Conservation (phyloP, 2,113 vertebrate species). For the Ivindomyrus marchei region DNA sequence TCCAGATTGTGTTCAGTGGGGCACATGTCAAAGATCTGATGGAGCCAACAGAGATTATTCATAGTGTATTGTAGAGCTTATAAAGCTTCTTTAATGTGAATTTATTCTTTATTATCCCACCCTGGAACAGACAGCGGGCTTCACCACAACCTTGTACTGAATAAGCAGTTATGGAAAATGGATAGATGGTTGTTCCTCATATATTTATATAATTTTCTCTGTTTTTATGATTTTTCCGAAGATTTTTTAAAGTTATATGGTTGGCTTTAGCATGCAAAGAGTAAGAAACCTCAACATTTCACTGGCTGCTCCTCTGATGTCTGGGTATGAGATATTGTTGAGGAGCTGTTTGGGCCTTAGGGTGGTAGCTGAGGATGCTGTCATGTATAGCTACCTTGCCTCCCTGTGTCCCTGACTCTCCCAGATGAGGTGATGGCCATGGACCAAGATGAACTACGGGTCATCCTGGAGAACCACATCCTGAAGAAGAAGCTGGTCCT, state of each 20-base stretch:
- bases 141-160: background rate
- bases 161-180: background rate
- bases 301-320: background rate
- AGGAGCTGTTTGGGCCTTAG: background rate
- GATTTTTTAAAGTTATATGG: background rate
- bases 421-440: conserved; percentile 80
- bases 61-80: background rate
- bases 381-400: background rate
- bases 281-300: background rate
- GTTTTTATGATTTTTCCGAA: background rate
- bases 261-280: background rate
- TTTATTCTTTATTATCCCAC: background rate
- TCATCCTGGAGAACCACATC: conserved; percentile 86
- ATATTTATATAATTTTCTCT: background rate
- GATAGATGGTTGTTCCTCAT: background rate
- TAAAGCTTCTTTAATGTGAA: background rate
- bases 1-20: background rate
- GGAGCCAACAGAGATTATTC: background rate
- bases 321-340: background rate
- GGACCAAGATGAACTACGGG: conserved; percentile 76
- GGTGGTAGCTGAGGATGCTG: background rate
- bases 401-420: conserved; percentile 26
- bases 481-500: conserved; percentile 81
- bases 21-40: background rate
- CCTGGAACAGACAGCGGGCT: background rate